Base-by-base conservation (phyloP, 2,113 vertebrate species). In the Meriones unguiculatus region DNA sequence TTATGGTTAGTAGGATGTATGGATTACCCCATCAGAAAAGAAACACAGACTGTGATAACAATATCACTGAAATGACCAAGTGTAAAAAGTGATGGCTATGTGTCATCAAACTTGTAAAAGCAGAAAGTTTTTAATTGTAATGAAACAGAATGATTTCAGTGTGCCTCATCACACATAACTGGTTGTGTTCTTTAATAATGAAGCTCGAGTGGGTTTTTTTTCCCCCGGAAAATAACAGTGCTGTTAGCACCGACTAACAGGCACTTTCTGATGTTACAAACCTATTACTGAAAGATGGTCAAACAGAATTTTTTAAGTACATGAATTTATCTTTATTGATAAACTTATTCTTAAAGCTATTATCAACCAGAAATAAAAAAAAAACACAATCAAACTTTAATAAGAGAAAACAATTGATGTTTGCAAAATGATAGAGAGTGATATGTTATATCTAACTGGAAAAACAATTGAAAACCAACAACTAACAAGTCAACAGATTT, bases 61-160 rank as follows among this genome's bases (percentile, higher is more conserved):
- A 70, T 94, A 92, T 82, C 93, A 84, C 35, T 41, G 75, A 95
- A 93, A 89, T 96, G 17, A 65, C 35, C 54, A 69, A 41, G n/a
- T 93, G 17, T 86, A n/a, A 24, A 90, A 85, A 93, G 50, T 46
- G 67, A 90, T 92, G 92, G 30, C 17, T 95, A 13, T 90, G 54
- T 80, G 24, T 85, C 87, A 96, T 87, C 72, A 67, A 35, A 88
- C 81, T 18, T 50, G 54, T 86, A 95, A 92, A 95, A 76, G 57
- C 1, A 69, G 30, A 24, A 89, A 15, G 69, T 93, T 87, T 86
- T 93, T 93, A 81, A 95, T 52, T 64, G 32, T 95, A 95, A 91
- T 69, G 54, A 94, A 94, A 95, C 13, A 67, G 50, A 91, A 38
- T 82, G 84, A 90, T 86, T 89, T 89, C 81, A 89, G 76, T 65